A percentile compares a stretch with the other conserved stretches of the same genome.
Evolutionary conservation across 2,113 vertebrate species (phyloP).

Genomic region (Pseudorasbora parva): DNA sequence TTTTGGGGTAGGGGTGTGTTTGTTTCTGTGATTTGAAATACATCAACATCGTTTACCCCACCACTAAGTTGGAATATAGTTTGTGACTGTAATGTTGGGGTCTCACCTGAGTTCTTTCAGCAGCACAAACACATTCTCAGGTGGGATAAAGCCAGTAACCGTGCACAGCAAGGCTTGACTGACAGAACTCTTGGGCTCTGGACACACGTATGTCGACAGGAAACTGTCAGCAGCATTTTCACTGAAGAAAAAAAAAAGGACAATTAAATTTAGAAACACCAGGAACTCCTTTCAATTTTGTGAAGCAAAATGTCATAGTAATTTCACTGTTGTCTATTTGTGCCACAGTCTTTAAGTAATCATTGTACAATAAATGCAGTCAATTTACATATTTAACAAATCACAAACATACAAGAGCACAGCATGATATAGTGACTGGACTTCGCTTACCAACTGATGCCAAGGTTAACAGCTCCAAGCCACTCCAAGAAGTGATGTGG

Average conservation of each 20-base stretch:
- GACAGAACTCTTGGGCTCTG: slow-evolving; percentile 72
- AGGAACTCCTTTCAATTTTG: neutral
- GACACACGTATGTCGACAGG: slow-evolving; percentile 83
- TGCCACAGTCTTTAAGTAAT: neutral
- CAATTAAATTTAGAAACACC: neutral
- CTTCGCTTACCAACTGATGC: slow-evolving; percentile 77
- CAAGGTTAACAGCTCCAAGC: slow-evolving; percentile 83
- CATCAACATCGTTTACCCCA: too few species aligned
- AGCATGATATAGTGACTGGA: neutral
- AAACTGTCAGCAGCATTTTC: slow-evolving; percentile 81
- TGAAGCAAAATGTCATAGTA: neutral
- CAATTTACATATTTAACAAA: neutral
- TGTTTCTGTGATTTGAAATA: too few species aligned
- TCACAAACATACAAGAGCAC: neutral
- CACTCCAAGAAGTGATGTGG: slow-evolving; percentile 84
- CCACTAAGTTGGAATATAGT: neutral
- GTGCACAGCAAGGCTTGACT: slow-evolving; percentile 78
- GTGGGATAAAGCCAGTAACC: slow-evolving; percentile 84
- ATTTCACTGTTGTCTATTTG: neutral
- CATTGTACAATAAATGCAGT: neutral
- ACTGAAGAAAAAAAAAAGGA: slow-evolving; percentile 69
- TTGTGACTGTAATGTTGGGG: neutral
- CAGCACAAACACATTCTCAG: slow-evolving; percentile 79
- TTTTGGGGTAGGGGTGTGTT: too few species aligned
- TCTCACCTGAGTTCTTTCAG: slow-evolving; percentile 83